These are phyloP conservation scores for Mechanitis mazaeus DNA, from an alignment of 2,888 invertebrate species.

Conservation along the genomic window DNA sequence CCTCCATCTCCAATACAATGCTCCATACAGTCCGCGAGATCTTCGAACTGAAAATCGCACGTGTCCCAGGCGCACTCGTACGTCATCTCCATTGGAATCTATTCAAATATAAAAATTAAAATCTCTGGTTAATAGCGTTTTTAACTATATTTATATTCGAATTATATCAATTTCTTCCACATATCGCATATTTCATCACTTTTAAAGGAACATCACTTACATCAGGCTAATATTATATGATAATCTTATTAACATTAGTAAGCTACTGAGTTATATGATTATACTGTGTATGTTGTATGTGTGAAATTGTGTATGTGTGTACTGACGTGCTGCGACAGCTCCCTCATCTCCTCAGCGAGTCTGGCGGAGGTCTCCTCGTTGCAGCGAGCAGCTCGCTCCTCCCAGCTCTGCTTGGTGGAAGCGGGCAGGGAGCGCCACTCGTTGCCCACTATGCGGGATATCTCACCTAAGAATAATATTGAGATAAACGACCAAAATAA, in stretches of 20 bases:
- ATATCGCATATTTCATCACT: no score
- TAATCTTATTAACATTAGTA: no score
- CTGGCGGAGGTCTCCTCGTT: conserved; percentile 90
- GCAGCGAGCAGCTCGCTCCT: conserved; percentile 91
- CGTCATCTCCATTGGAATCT: conserved; percentile 75
- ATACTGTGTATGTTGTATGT: neutral
- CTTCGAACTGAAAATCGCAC: conserved; percentile 96
- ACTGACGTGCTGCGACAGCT: conserved; percentile 64
- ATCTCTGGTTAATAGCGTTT: no score
- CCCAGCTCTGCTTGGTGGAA: conserved; percentile 94
- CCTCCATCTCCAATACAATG: conserved; percentile 89
- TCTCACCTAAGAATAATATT: conserved; percentile 67
- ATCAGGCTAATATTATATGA: no score
- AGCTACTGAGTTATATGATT: no score
- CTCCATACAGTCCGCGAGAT: conserved; percentile 89
- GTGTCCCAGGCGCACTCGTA: conserved; percentile 94
- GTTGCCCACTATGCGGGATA: conserved; percentile 84
- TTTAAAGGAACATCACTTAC: no score
- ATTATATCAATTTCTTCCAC: no score
- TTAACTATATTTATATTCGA: no score
- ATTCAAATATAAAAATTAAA: conserved; percentile 12
- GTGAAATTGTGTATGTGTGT: conserved; percentile 18
- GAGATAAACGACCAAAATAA: no score
- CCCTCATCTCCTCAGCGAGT: conserved; percentile 72
- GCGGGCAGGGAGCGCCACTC: conserved; percentile 96